Evolutionary conservation across 2,888 invertebrate species (phyloP), one percentile per base, ranked within the genome.

Genomic region (Amblyjoppa proteus): DNA sequence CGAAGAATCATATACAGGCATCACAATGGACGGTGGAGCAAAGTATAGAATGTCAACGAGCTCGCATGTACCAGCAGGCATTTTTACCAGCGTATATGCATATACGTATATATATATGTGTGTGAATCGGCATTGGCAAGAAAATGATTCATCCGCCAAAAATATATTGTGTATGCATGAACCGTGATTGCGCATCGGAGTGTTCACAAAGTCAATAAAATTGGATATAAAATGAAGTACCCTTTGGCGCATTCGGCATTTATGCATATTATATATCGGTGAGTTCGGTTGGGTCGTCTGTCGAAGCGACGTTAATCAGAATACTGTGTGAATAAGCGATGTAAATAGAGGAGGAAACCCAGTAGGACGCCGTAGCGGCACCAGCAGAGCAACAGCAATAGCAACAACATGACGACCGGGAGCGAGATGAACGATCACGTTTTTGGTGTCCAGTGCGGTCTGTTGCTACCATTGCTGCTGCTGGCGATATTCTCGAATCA

Each of bases 271-370:
- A 76, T 80, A 73, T 80, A 80, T 71, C 68, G 73, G n/a, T 64
- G 64, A 45, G 74, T 45, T n/a, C 77, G 41, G 25, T 56, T 13
- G 68, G 45, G 45, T 45, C 58, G 16, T 79, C 51, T 49, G 71
- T 81, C 81, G 83, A 84, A 81, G 69, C 74, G 81, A 83, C 85
- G 82, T 85, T 85, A 85, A 85, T 85, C 85, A 80, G 73, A 83
- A 85, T 80, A 80, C 76, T 68, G 79, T 82, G 82, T 76, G 85
- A 85, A 85, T 85, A 80, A 85, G 76, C 79, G 70, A 83, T 79
- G 80, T 85, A 85, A 82, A 85, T 85, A 83, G 82, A 45, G 64
- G 11, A 56, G 73, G 4, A n/a, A 76, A 70, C 61, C 61, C 61
- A 51, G 75, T 70, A 64, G 45, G 11, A 25, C 56, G 1, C 2